Percentiles rank a stretch among this genome's conserved stretches.
These are phyloP conservation scores for Melikaiella ostensackeni DNA, from an alignment of 2,888 invertebrate species.

Conservation along the genomic window DNA sequence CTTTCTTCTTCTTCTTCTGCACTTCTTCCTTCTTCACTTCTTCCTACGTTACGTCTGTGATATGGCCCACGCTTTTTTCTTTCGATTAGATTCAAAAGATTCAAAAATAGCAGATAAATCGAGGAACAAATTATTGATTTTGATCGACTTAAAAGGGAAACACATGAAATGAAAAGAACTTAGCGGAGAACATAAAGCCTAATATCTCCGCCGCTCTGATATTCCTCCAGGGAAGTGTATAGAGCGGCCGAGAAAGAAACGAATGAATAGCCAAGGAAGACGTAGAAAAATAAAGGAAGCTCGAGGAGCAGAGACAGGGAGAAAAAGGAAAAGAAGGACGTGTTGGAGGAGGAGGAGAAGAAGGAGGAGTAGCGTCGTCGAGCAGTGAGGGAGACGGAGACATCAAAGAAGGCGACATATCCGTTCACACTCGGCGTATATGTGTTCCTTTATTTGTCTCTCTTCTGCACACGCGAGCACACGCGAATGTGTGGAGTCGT, in stretches of 20 bases:
- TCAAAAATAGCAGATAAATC: background rate
- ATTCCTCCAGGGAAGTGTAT: background rate
- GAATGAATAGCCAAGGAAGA: slow-evolving; percentile 47
- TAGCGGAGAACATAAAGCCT: background rate
- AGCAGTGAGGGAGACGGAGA: slow-evolving; percentile 61
- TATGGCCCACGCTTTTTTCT: too few species aligned
- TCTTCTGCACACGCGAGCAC: slow-evolving; percentile 43
- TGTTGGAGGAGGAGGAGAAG: slow-evolving; percentile 45
- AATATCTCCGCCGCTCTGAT: background rate
- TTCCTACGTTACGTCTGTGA: too few species aligned
- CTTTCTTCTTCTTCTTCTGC: too few species aligned
- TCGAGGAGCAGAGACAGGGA: slow-evolving; percentile 45
- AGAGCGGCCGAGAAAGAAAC: slow-evolving; percentile 26
- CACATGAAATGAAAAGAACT: background rate
- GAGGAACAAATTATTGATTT: background rate
- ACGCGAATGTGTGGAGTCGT: slow-evolving; percentile 36
- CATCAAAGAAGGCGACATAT: slow-evolving; percentile 75
- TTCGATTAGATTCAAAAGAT: too few species aligned
- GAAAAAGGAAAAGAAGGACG: slow-evolving; percentile 51
- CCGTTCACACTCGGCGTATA: slow-evolving; percentile 73
- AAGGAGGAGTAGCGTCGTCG: slow-evolving; percentile 52
- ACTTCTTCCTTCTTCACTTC: too few species aligned
- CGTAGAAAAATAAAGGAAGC: slow-evolving; percentile 47
- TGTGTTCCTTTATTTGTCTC: slow-evolving; percentile 56
- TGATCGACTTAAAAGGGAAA: slow-evolving; percentile 2